A percentile compares a stretch with the other conserved stretches of the same genome.
Conservation (phyloP, 1,140 invertebrate species). For the Drosophila aff. region DNA sequence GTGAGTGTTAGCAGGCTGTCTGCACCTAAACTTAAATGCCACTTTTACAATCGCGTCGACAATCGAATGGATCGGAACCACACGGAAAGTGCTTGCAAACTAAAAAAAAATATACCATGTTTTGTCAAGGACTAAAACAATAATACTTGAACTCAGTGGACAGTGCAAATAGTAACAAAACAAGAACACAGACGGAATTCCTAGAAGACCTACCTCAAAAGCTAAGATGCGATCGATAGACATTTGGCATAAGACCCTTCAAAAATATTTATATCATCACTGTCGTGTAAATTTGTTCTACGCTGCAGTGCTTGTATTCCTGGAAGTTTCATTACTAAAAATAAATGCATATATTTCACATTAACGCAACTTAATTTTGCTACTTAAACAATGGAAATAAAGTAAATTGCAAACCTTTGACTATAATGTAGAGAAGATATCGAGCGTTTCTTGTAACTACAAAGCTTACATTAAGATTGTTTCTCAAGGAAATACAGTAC, state of each 20-base stretch:
- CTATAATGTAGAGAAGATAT: neutral
- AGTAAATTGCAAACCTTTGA: neutral
- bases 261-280: slow-evolving; percentile 5
- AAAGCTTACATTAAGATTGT: neutral
- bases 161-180: slow-evolving; percentile 12
- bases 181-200: slow-evolving; percentile 1
- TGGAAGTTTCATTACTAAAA: neutral
- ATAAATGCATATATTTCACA: neutral
- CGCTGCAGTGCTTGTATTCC: slow-evolving; percentile 1
- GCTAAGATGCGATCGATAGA: slow-evolving; percentile 11
- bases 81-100: slow-evolving; percentile 9
- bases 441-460: neutral
- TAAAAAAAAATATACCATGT: neutral
- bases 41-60: slow-evolving; percentile 24
- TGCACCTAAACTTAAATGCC: neutral
- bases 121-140: slow-evolving; percentile 1
- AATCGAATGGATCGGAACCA: slow-evolving; percentile 12
- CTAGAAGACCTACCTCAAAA: slow-evolving; percentile 23
- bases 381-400: neutral
- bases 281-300: slow-evolving; percentile 3
- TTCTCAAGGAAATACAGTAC: neutral
- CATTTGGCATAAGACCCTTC: slow-evolving; percentile 14
- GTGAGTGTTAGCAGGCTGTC: neutral
- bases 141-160: slow-evolving; percentile 4
- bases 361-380: neutral